A percentile compares a stretch with the other conserved stretches of the same genome.
Conservation (phyloP, 2,113 vertebrate species). For the Zapus hudsonius region DNA sequence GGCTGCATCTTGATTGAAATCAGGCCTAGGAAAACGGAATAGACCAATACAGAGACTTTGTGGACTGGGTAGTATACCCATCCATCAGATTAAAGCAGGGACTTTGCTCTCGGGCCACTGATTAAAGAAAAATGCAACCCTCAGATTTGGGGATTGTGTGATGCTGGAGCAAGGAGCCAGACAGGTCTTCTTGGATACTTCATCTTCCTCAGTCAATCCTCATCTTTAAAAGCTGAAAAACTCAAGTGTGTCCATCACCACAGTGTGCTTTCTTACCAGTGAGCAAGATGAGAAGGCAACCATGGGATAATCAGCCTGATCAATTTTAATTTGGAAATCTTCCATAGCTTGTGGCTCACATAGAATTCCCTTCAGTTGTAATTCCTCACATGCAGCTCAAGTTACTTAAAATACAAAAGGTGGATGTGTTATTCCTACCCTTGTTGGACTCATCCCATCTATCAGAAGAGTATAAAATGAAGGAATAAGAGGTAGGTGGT, state of each 20-base stretch:
- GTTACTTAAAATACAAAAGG: not conserved
- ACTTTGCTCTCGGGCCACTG: not conserved
- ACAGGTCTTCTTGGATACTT: not conserved
- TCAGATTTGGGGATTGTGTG: too few species aligned
- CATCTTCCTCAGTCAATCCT: not conserved
- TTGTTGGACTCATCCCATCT: not conserved
- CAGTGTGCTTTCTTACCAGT: not conserved
- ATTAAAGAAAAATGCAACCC: not conserved
- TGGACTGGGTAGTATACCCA: not conserved
- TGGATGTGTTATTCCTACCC: not conserved
- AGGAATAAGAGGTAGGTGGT: not conserved
- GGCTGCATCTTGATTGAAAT: not conserved
- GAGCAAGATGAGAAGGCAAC: not conserved
- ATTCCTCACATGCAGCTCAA: too few species aligned
- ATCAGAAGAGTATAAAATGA: not conserved
- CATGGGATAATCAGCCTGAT: not conserved
- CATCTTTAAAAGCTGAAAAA: not conserved
- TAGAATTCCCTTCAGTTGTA: not conserved
- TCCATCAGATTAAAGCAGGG: not conserved
- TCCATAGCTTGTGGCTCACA: not conserved
- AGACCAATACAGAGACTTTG: not conserved
- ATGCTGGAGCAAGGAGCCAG: not conserved
- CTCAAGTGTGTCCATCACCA: not conserved
- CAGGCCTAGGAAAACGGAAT: not conserved
- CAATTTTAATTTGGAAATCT: not conserved